phyloP scores from a whole-genome alignment of 2,888 invertebrate species.

The Spialia ferax region DNA sequence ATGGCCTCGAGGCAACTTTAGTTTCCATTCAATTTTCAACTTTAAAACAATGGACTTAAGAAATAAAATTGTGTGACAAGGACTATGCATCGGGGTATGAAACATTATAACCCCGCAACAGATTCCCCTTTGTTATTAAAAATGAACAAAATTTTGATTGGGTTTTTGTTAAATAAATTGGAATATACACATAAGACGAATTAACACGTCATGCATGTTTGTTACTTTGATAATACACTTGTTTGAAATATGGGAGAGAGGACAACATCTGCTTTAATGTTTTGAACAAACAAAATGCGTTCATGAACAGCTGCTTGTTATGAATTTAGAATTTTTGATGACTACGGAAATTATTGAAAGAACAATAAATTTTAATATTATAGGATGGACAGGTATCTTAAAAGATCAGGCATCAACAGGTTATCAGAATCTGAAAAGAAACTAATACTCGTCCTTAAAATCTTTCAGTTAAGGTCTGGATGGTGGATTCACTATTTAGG shows the following conservation, averaged over 20 bases:
- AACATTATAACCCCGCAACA: slow-evolving; percentile 54
- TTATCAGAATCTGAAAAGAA: too few species aligned
- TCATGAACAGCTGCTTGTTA: too few species aligned
- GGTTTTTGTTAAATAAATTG: slow-evolving; percentile 64
- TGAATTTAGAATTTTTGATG: too few species aligned
- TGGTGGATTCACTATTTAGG: too few species aligned
- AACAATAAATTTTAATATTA: too few species aligned
- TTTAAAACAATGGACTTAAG: slow-evolving; percentile 13
- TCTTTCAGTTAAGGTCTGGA: too few species aligned
- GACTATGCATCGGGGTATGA: slow-evolving; percentile 49
- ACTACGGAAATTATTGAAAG: too few species aligned
- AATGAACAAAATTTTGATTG: slow-evolving; percentile 67
- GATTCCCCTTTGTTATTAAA: slow-evolving; percentile 59
- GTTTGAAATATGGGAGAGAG: slow-evolving; percentile 5
- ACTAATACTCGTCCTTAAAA: too few species aligned
- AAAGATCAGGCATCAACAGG: too few species aligned
- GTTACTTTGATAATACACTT: slow-evolving; percentile 19
- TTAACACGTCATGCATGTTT: slow-evolving; percentile 33
- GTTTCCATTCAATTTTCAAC: slow-evolving; percentile 32
- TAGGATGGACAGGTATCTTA: too few species aligned
- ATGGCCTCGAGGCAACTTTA: slow-evolving; percentile 16
- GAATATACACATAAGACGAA: slow-evolving; percentile 49
- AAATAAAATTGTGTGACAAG: slow-evolving; percentile 17
- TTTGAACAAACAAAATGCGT: not conserved
- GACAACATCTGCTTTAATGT: slow-evolving; percentile 16